Evolutionary conservation across 1,140 invertebrate species (phyloP), one percentile per base, ranked within the genome.

Genomic region (Odontomachus brunneus): DNA sequence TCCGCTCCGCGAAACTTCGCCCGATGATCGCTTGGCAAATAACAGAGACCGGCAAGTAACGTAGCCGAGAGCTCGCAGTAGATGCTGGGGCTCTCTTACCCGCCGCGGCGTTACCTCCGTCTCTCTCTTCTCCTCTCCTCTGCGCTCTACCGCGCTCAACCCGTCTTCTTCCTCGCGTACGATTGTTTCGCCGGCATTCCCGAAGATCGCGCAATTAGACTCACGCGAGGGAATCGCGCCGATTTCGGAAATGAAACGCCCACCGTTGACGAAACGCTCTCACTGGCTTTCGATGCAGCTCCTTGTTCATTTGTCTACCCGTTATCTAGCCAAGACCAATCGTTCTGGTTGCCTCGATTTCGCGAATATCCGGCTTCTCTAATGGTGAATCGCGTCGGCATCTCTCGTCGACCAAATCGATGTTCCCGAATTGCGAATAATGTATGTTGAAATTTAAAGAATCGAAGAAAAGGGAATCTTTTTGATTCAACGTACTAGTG

Each of bases 1-100:
- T 65, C 71, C 71, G 80, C 80, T 75, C 84, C 82, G 86, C 82
- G 85, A 87, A 87, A 87, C 86, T 86, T 89, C 75, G 74, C 53
- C 84, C 84, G 88, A 88, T 86, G 88, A 90, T 90, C 88, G 88
- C 85, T 89, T 84, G 88, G 89, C 88, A 90, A 90, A 90, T 90
- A 90, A 90, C 90, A 90, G 88, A 89, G 87, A 90, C 87, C 82
- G 85, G 72, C 81, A 22, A 73, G 53, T 55, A 84, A 80, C 83
- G 44, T 33, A n/a, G 86, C 55, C 85, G 66, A 87, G 74, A 84
- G 85, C 57, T 71, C 73, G 85, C 74, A 53, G 86, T 19, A 49
- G 74, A 85, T 33, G 82, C 86, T 85, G 81, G 38, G 38, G 9
- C 55, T 66, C 44, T 51, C 48, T 67, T 11, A 29, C 55, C 49